Percentiles rank a stretch among this genome's conserved stretches.
Evolutionary conservation across 2,113 vertebrate genomes (phyloP).

Genomic region (Nothobranchius furzeri): DNA sequence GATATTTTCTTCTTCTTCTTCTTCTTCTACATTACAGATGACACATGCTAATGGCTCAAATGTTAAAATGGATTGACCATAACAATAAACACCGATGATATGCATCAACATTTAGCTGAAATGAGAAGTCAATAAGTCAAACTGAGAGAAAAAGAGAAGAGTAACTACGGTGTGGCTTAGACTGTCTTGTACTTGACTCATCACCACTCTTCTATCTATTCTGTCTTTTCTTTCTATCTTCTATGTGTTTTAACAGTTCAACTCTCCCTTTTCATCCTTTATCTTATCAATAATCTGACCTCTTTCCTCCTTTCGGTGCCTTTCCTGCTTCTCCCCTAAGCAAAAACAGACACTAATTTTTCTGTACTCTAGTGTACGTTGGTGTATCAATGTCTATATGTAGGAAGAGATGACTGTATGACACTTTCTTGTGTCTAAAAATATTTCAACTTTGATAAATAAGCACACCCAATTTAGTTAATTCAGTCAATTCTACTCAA

Average conservation of each 20-base stretch:
- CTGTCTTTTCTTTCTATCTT: slow-evolving; percentile 16
- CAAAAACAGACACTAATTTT: slow-evolving; percentile 28
- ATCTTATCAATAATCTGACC: not conserved
- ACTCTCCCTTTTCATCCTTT: not conserved
- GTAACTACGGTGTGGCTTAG: slow-evolving; percentile 17
- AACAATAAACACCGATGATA: too few species aligned
- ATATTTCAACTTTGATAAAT: not conserved
- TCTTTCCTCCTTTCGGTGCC: slow-evolving; percentile 4
- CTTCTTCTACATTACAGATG: too few species aligned
- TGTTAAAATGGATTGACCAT: too few species aligned
- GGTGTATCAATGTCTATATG: not conserved
- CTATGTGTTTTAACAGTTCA: not conserved
- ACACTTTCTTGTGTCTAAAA: slow-evolving; percentile 22
- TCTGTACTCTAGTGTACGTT: not conserved
- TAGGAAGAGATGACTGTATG: slow-evolving; percentile 3
- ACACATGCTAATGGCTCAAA: too few species aligned
- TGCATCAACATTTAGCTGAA: slow-evolving; percentile 10
- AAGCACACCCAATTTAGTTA: not conserved
- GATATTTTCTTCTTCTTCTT: too few species aligned
- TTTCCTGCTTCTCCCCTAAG: slow-evolving; percentile 34
- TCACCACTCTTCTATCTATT: slow-evolving; percentile 21
- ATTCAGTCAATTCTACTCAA: slow-evolving; percentile 13
- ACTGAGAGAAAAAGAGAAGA: slow-evolving; percentile 71
- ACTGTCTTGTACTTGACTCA: slow-evolving; percentile 58
- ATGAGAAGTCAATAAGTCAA: slow-evolving; percentile 72